Percentiles rank a stretch among this genome's conserved stretches.
Evolutionary conservation across 1,140 invertebrate genomes (phyloP).

Genomic region (Caenorhabditis briggsae): DNA sequence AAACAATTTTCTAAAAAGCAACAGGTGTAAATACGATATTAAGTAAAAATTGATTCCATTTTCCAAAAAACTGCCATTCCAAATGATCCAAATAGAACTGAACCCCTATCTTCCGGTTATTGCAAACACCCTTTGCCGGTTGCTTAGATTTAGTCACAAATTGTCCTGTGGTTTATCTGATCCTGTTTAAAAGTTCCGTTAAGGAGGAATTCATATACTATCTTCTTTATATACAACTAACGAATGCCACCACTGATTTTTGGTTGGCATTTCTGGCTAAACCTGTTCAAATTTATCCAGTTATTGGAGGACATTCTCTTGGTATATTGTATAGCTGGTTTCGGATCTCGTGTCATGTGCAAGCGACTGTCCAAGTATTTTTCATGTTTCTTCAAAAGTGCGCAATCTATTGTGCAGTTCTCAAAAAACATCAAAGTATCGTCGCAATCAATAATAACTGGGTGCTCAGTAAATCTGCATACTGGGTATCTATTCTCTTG

Average conservation of each 20-base stretch:
- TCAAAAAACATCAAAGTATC: neutral
- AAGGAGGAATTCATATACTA: neutral
- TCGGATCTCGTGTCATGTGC: neutral
- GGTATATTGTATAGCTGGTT: neutral
- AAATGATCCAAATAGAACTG: neutral
- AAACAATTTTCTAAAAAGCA: too few relatives aligned
- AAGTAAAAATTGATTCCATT: too few relatives aligned
- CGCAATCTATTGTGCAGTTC: neutral
- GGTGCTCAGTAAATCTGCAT: neutral
- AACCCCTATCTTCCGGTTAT: neutral
- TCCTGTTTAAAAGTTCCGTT: neutral
- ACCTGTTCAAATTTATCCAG: neutral
- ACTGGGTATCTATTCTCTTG: neutral
- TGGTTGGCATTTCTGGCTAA: neutral
- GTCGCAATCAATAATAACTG: neutral
- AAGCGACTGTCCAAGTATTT: neutral
- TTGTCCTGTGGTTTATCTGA: neutral
- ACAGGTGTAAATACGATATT: too few relatives aligned
- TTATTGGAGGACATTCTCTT: neutral
- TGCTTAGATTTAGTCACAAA: neutral
- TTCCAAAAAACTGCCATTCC: neutral
- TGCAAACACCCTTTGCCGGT: neutral
- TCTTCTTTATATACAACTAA: neutral
- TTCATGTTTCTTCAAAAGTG: neutral
- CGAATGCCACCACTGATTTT: neutral